Percentiles rank a stretch among this genome's conserved stretches.
These are phyloP conservation scores for Acanthurus tractus DNA, from an alignment of 2,797 vertebrate genomes.

Conservation along the genomic window DNA sequence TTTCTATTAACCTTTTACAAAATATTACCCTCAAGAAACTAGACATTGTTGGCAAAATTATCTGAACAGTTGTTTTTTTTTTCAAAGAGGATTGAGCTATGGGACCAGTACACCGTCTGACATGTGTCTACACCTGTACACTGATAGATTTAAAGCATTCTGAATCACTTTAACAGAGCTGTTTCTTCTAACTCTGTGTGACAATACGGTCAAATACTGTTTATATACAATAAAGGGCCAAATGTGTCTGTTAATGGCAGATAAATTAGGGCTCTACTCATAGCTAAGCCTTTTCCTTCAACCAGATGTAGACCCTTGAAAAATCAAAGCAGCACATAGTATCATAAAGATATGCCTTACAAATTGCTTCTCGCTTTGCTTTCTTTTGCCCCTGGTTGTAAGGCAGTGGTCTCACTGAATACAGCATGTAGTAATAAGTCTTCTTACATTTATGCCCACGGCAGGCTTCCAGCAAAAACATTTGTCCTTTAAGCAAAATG, in stretches of 20 bases:
- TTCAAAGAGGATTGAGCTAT: background rate
- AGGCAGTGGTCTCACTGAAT: conserved; percentile 15
- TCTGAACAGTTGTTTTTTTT: background rate
- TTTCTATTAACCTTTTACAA: too few relatives aligned
- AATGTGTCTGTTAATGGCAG: background rate
- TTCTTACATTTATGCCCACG: background rate
- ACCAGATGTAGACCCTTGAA: background rate
- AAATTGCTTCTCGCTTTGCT: background rate
- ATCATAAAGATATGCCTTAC: background rate
- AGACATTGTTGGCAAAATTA: too few relatives aligned
- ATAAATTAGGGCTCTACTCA: background rate
- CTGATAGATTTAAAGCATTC: background rate
- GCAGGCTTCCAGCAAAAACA: background rate
- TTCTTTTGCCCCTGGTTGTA: conserved; percentile 20
- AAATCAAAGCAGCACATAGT: conserved; percentile 7
- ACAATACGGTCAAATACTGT: background rate
- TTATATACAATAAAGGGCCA: background rate
- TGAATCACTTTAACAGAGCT: too few relatives aligned
- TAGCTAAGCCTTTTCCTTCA: background rate
- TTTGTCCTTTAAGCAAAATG: conserved; percentile 7
- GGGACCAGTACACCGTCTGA: background rate
- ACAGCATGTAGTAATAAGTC: conserved; percentile 3
- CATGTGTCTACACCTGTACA: background rate
- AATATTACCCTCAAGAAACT: too few relatives aligned
- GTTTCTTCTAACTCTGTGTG: background rate